Evolutionary conservation across 2,797 vertebrate species (phyloP), one percentile per base, ranked within the genome.

Genomic region (Sebastes iracundus): DNA sequence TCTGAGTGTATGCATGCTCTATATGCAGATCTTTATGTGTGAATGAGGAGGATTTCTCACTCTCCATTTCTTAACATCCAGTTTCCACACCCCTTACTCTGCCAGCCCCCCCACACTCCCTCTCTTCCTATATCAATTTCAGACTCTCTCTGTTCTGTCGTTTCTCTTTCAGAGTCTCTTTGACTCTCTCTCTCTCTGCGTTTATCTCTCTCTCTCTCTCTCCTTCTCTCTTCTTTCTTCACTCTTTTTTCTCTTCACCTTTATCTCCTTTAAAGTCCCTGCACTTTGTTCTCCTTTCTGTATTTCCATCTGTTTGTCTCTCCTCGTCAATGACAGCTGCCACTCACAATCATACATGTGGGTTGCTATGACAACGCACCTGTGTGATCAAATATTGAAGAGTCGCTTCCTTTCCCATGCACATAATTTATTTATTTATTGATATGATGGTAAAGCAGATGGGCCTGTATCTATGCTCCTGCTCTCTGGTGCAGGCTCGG

Each of bases 311-410:
- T 13, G 28, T 67, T 60, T 2, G 27, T 46, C 28, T 25, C 25
- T 38, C 23, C 11, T 62, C 2, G 32, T 33, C n/a, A 7, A n/a
- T 75, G 81, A 84, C 64, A 88, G 79, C 38, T 90, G 88, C 80
- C 14, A 65, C 69, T 92, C 84, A 83, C 2, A 22, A 20, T 75
- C 63, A 9, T 38, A 16, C 56, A 84, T 60, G 81, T 66, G 53
- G 71, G 85, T 90, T 86, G 27, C 72, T 23, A 79, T 85, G 80
- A 74, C 87, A 58, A 81, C 67, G 20, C 4, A 12, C 23, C 7
- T 1, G 1, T 9, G 16, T 1, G 55, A 88, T 84, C 53, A 85
- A 72, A 89, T 82, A 83, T 83, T 81, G 12, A 79, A 33, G 28
- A 63, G 12, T 63, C 18, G 7, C 72, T 76, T 69, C 20, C 49